phyloP scores from a whole-genome alignment of 2,888 invertebrate genomes.

The Torymus aiolomorphi region DNA sequence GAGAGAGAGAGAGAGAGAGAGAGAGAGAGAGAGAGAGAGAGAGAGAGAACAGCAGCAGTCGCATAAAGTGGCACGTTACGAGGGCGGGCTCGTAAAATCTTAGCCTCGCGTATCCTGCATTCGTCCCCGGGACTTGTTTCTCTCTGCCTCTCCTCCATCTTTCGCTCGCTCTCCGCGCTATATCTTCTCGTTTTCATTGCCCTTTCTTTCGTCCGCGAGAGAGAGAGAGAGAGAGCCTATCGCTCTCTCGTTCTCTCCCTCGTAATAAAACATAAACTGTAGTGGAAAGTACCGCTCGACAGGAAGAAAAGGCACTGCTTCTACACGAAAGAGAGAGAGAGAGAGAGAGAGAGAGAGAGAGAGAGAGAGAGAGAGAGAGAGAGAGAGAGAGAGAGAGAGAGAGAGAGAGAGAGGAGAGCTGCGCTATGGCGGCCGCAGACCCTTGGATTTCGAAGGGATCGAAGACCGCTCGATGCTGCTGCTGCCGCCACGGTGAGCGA shows the following conservation, averaged over 20 bases:
- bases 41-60: background rate
- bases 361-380: too few relatives aligned
- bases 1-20: background rate
- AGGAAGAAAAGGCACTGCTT: slow-evolving; percentile 33
- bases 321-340: background rate
- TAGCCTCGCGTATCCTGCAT: slow-evolving; percentile 42
- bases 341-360: too few relatives aligned
- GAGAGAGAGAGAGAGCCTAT: slow-evolving; percentile 3
- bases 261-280: slow-evolving; percentile 51
- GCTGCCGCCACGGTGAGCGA: too few relatives aligned
- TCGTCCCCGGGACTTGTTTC: slow-evolving; percentile 46
- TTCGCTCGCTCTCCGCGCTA: background rate
- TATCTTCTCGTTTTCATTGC: slow-evolving; percentile 13
- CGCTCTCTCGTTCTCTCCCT: slow-evolving; percentile 4
- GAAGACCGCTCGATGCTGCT: slow-evolving; percentile 31
- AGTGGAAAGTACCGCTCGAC: slow-evolving; percentile 53
- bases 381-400: too few relatives aligned
- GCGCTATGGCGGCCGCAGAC: background rate
- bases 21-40: slow-evolving; percentile 4
- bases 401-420: background rate
- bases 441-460: slow-evolving; percentile 45
- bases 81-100: slow-evolving; percentile 61
- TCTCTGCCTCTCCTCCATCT: slow-evolving; percentile 30
- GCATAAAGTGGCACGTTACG: slow-evolving; percentile 46
- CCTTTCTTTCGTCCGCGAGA: slow-evolving; percentile 3